These are phyloP conservation scores for Spisula subtruncata DNA, from an alignment of 2,888 invertebrate species.

Conservation along the genomic window DNA sequence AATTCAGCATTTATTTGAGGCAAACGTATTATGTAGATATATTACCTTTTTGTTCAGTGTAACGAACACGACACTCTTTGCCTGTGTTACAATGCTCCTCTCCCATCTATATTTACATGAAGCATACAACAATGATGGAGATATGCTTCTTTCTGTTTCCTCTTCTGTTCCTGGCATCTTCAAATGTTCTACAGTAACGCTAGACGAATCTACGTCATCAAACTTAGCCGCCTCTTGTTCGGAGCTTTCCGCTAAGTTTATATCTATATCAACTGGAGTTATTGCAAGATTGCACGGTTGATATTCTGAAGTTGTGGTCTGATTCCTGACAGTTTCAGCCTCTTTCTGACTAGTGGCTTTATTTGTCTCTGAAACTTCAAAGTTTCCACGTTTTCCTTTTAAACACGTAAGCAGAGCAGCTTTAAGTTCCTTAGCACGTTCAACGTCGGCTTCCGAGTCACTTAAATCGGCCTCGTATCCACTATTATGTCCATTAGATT, in stretches of 20 bases:
- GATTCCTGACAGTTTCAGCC: neutral
- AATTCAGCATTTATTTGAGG: no score
- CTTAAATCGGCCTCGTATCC: conserved; percentile 32
- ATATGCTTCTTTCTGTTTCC: conserved; percentile 53
- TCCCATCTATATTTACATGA: conserved; percentile 80
- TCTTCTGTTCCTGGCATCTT: conserved; percentile 66
- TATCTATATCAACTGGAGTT: conserved; percentile 22
- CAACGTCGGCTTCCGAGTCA: conserved; percentile 35
- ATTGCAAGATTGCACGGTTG: neutral
- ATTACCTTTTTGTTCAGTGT: conserved; percentile 78
- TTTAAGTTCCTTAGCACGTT: conserved; percentile 43
- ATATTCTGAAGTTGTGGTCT: neutral
- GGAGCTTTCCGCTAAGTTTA: neutral
- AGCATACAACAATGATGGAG: conserved; percentile 73
- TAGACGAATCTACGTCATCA: neutral
- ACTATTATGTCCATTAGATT: neutral
- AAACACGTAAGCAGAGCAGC: conserved; percentile 39
- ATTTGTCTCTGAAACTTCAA: conserved; percentile 15
- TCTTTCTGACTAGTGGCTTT: neutral
- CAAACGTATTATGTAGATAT: no score
- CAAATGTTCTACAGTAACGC: neutral
- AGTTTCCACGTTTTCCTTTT: conserved; percentile 42
- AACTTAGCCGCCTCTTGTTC: neutral
- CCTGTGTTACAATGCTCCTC: conserved; percentile 73
- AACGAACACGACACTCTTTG: conserved; percentile 77